These are phyloP conservation scores for Otolemur garnettii DNA, from an alignment of 2,113 vertebrate species.

Conservation along the genomic window DNA sequence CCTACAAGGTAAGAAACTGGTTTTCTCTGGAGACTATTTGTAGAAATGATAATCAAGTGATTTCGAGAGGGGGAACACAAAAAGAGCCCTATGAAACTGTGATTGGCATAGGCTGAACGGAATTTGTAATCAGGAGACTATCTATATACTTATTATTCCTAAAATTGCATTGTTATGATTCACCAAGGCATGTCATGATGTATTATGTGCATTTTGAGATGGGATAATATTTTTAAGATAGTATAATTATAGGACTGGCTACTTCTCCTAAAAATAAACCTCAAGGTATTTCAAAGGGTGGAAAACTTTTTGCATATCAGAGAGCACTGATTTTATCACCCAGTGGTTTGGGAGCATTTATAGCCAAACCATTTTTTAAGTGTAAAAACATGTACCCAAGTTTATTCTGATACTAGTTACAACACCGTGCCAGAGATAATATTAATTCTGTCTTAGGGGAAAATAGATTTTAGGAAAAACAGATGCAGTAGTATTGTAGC, in stretches of 20 bases:
- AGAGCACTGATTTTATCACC: background rate
- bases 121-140: background rate
- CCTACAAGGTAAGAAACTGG: background rate
- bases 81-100: background rate
- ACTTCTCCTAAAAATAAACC: background rate
- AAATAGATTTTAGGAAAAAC: background rate
- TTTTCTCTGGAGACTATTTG: background rate
- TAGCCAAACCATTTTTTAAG: background rate
- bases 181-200: background rate
- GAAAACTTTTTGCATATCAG: background rate
- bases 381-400: fast-evolving
- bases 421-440: background rate
- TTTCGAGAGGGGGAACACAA: background rate
- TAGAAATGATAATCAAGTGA: background rate
- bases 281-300: background rate
- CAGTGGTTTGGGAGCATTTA: background rate
- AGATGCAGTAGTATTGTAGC: background rate
- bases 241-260: background rate
- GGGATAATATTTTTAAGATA: background rate
- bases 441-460: background rate
- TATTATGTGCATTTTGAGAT: background rate
- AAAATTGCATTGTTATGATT: background rate
- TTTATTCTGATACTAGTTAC: background rate
- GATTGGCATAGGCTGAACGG: background rate
- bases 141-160: background rate